Base-by-base conservation (phyloP, 2,888 invertebrate genomes). In the Napeogenes inachia region DNA sequence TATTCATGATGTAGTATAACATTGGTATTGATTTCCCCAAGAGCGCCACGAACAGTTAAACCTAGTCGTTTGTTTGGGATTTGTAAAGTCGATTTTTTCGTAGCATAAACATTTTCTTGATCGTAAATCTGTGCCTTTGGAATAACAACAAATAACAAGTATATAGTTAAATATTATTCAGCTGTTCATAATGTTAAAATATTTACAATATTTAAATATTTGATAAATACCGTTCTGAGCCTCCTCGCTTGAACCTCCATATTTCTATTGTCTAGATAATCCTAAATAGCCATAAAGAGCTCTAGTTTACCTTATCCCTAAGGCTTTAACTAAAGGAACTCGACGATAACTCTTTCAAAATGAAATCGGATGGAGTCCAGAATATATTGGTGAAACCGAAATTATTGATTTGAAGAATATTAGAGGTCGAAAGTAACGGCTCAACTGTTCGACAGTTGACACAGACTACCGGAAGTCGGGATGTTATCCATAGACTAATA, bases 11-110 rank as follows among this genome's bases (percentile, higher is more conserved):
- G 84, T 3, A 74, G 70, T 72, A 82, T 84, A 3, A 86, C 78
- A 71, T 91, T 91, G 3, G 82, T 79, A 65, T 84, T 87, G 50
- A 90, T 71, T 66, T 91, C 91, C 10, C 88, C 89, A 45, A 91
- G 75, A 50, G 84, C 88, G n/a, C 89, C 89, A 32, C 90, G 84
- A 46, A 81, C 75, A 10, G 75, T 69, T 66, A 84, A 69, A 3
- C 84, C 87, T 68, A 77, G 80, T 10, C 80, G 80, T 65, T 87
- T 89, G 0, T 72, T 68, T 5, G 85, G 79, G 60, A 82, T 59
- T 12, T 68, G 70, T 57, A 75, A 69, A 66, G 78, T 81, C 55
- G 70, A 69, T 71, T 88, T 84, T 73, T 82, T 85, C 5, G 71
- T 59, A 4, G 73, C 80, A 64, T 82, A 79, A 4, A 82, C 68